These are phyloP conservation scores for Plectropomus leopardus DNA, from an alignment of 2,113 vertebrate species.

Conservation along the genomic window DNA sequence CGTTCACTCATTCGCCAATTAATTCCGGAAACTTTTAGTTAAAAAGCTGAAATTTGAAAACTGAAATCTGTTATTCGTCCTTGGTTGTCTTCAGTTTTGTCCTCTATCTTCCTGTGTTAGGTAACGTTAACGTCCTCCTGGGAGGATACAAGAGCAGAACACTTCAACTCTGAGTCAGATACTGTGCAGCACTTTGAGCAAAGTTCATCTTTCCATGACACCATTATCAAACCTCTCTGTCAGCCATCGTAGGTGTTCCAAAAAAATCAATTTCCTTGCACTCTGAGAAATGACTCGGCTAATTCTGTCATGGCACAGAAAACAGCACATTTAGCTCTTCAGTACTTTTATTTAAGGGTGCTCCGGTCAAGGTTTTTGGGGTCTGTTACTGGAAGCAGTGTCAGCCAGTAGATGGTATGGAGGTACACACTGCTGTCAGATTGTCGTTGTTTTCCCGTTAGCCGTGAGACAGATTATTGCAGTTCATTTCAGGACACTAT, in stretches of 20 bases:
- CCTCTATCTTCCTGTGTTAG: conserved; percentile 19
- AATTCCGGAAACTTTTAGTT: not conserved
- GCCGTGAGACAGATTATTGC: too few relatives aligned
- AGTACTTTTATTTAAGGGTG: not conserved
- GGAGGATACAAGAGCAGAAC: conserved; percentile 23
- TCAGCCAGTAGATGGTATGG: too few relatives aligned
- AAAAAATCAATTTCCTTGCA: conserved; percentile 1
- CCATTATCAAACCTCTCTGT: conserved; percentile 31
- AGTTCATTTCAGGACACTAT: too few relatives aligned
- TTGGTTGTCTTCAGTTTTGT: not conserved
- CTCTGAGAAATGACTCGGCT: not conserved
- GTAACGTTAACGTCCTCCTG: conserved; percentile 1
- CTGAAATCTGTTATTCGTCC: not conserved
- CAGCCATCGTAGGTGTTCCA: conserved; percentile 40
- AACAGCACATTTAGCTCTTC: not conserved
- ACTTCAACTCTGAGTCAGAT: conserved; percentile 43
- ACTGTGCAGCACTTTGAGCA: not conserved
- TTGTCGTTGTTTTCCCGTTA: too few relatives aligned
- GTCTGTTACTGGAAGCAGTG: too few relatives aligned
- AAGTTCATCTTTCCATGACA: conserved; percentile 14
- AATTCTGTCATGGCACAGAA: not conserved
- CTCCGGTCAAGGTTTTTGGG: too few relatives aligned
- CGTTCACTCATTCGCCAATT: not conserved
- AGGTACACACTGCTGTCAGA: too few relatives aligned
- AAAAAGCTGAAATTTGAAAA: not conserved